These are phyloP conservation scores for Campylomormyrus numenius DNA, from an alignment of 2,113 vertebrate genomes.

Conservation along the genomic window DNA sequence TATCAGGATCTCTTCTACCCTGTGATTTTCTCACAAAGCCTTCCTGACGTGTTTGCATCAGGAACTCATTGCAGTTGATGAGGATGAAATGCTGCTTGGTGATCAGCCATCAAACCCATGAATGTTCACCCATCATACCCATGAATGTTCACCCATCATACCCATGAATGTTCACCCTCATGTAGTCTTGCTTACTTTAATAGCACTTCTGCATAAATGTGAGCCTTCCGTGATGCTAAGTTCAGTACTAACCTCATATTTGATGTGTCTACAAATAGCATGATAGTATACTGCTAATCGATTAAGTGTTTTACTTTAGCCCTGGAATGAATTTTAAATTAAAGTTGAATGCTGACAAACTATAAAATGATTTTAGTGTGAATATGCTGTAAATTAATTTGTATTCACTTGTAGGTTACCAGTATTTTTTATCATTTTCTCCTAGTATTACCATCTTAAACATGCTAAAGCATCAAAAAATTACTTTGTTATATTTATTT, in stretches of 20 bases:
- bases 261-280: background rate
- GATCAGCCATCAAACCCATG: slow-evolving; percentile 15
- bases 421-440: background rate
- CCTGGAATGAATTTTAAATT: background rate
- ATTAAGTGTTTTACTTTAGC: background rate
- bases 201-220: background rate
- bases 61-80: slow-evolving; percentile 50
- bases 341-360: background rate
- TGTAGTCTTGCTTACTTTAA: background rate
- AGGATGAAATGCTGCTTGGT: slow-evolving; percentile 48
- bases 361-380: background rate
- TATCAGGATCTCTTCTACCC: slow-evolving; percentile 31
- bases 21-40: slow-evolving; percentile 20
- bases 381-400: background rate
- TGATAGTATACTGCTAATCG: background rate
- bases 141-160: slow-evolving; percentile 37
- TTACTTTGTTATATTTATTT: background rate
- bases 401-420: background rate
- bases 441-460: background rate
- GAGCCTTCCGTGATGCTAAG: background rate
- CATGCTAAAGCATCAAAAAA: background rate
- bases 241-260: background rate
- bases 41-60: slow-evolving; percentile 43
- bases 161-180: slow-evolving; percentile 23
- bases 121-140: slow-evolving; percentile 35